Evolutionary conservation across 2,113 vertebrate genomes (phyloP).

Genomic region (Phoenicopterus ruber): DNA sequence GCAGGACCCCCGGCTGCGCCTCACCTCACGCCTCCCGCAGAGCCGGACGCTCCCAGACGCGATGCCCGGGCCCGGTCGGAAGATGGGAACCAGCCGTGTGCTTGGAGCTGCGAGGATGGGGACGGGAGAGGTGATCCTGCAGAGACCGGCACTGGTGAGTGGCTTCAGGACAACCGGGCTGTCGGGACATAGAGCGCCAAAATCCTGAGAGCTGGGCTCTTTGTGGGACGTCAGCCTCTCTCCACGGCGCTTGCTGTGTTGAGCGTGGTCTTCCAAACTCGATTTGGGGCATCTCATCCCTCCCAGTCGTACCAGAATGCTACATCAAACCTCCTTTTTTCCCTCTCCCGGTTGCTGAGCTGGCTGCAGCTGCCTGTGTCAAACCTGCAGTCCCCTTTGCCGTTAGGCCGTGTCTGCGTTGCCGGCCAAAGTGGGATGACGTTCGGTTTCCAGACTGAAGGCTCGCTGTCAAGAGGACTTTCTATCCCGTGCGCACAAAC

Average conservation of each 20-base stretch:
- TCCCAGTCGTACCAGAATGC: neutral
- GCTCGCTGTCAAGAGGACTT: neutral
- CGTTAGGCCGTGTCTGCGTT: accelerated
- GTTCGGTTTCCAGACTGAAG: neutral
- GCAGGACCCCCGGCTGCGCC: neutral
- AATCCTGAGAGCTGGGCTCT: neutral
- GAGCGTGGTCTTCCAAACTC: accelerated
- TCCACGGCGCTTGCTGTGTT: accelerated
- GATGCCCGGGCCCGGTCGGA: accelerated
- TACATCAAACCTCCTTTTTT: neutral
- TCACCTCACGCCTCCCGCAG: accelerated
- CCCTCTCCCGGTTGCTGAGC: neutral
- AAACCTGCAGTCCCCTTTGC: neutral
- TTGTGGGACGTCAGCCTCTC: neutral
- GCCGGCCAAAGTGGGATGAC: no score
- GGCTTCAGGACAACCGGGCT: accelerated
- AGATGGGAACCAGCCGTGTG: accelerated
- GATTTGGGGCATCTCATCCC: neutral
- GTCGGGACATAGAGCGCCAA: accelerated
- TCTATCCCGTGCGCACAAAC: accelerated
- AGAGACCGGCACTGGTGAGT: slow-evolving; percentile 25
- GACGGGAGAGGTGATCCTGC: neutral
- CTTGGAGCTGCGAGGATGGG: neutral
- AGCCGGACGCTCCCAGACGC: accelerated
- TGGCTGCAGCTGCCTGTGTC: accelerated